These are phyloP conservation scores for Himalopsyche tibetana DNA, from an alignment of 2,888 invertebrate species.

Conservation along the genomic window DNA sequence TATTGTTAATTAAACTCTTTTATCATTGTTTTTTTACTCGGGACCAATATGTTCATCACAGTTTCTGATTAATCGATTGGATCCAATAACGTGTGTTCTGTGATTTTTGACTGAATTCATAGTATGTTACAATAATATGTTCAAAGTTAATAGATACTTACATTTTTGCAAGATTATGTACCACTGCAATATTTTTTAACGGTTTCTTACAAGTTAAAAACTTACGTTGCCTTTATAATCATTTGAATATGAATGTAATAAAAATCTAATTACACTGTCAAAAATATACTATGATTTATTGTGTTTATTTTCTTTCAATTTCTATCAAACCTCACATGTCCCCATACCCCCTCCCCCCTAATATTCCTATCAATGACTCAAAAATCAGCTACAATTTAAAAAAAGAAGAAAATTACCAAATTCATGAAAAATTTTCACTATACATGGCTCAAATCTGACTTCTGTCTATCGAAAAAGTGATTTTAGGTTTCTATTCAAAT, in stretches of 20 bases:
- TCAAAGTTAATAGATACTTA: background rate
- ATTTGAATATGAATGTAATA: slow-evolving; percentile 24
- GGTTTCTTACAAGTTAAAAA: background rate
- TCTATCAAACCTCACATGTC: background rate
- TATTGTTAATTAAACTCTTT: slow-evolving; percentile 29
- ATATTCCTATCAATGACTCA: too few species aligned
- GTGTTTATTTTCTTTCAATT: slow-evolving; percentile 14
- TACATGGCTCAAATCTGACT: too few species aligned
- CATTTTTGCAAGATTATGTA: background rate
- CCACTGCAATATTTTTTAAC: slow-evolving; percentile 27
- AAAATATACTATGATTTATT: slow-evolving; percentile 43
- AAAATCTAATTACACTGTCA: slow-evolving; percentile 35
- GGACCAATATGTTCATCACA: slow-evolving; percentile 39
- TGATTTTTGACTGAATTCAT: slow-evolving; percentile 43
- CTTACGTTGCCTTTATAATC: slow-evolving; percentile 11
- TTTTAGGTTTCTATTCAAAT: too few species aligned
- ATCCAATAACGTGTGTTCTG: slow-evolving; percentile 40
- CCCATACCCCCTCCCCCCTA: too few species aligned
- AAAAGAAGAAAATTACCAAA: too few species aligned
- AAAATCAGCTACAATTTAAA: too few species aligned
- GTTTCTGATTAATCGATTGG: slow-evolving; percentile 41
- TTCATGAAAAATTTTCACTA: too few species aligned
- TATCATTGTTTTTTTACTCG: slow-evolving; percentile 41
- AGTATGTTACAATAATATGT: slow-evolving; percentile 5
- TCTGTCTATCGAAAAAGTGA: too few species aligned